Evolutionary conservation across 2,113 vertebrate species (phyloP).

Genomic region (Numida meleagris): DNA sequence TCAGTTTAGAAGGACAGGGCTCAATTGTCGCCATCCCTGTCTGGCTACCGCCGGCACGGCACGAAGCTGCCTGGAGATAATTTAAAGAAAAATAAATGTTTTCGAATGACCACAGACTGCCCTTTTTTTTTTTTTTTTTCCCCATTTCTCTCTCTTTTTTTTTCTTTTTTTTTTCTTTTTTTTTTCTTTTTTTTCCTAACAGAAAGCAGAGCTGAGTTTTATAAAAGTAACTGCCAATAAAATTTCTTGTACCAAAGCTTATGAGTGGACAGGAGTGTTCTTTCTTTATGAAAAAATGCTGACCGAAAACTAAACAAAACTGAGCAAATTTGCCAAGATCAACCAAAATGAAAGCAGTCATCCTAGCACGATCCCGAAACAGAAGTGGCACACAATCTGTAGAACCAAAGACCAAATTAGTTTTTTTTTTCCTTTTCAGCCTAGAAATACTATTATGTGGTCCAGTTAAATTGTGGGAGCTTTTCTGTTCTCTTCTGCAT

Average conservation of each 20-base stretch:
- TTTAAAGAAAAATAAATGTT: slow-evolving; percentile 58
- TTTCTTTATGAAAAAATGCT: slow-evolving; percentile 85
- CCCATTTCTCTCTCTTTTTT: background rate
- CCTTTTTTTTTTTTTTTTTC: slow-evolving; percentile 48
- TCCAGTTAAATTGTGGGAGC: slow-evolving; percentile 83
- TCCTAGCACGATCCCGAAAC: slow-evolving; percentile 74
- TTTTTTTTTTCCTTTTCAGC: background rate
- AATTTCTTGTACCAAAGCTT: slow-evolving; percentile 89
- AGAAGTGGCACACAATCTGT: slow-evolving; percentile 84
- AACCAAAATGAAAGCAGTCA: slow-evolving; percentile 69
- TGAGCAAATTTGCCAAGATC: slow-evolving; percentile 80
- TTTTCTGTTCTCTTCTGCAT: slow-evolving; percentile 75
- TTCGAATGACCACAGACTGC: slow-evolving; percentile 80
- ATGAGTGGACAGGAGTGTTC: slow-evolving; percentile 91
- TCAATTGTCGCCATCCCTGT: slow-evolving; percentile 83
- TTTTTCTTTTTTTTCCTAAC: slow-evolving; percentile 29
- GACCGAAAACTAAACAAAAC: slow-evolving; percentile 83
- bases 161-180: background rate
- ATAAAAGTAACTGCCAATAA: slow-evolving; percentile 82
- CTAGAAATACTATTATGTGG: slow-evolving; percentile 76
- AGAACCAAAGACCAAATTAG: slow-evolving; percentile 61
- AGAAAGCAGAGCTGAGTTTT: slow-evolving; percentile 77
- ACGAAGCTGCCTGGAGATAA: slow-evolving; percentile 87
- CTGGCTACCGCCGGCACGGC: slow-evolving; percentile 83
- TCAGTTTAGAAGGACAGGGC: slow-evolving; percentile 81